phyloP scores from a whole-genome alignment of 35 echinoderm and acorn worm species.

The Anneissia japonica region DNA sequence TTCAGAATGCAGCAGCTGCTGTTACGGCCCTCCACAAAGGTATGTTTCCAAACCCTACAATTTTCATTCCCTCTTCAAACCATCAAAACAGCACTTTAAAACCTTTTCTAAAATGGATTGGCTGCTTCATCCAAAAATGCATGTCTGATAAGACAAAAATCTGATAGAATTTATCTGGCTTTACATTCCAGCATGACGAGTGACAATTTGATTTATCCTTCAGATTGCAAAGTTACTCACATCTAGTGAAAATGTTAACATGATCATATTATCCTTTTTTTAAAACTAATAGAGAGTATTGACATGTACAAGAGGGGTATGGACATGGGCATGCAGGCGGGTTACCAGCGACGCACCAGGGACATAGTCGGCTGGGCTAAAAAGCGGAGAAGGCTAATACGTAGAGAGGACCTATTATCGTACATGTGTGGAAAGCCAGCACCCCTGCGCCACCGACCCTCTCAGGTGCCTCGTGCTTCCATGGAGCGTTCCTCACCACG shows the following conservation, averaged over 20 bases:
- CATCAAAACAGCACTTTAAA: no score
- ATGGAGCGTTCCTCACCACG: conserved; percentile 80
- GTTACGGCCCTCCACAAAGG: conserved; percentile 10
- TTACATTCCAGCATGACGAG: no score
- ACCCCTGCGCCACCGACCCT: conserved; percentile 36
- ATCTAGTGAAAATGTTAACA: no score
- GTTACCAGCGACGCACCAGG: conserved; percentile 77
- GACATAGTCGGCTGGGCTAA: conserved; percentile 90
- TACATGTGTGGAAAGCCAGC: conserved; percentile 90
- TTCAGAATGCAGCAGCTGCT: conserved; percentile 15
- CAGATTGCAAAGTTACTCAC: no score
- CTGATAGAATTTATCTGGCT: no score
- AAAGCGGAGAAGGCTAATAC: conserved; percentile 82
- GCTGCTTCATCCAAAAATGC: no score
- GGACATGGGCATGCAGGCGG: conserved; percentile 81
- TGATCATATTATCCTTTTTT: no score
- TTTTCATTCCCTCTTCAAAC: no score
- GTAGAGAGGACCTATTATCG: conserved; percentile 80
- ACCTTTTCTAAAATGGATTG: no score
- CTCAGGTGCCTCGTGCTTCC: conserved; percentile 41
- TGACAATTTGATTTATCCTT: no score
- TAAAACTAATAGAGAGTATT: conserved; percentile 69
- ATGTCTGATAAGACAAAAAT: no score
- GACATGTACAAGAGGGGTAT: conserved; percentile 76
- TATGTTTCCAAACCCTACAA: no score